A percentile compares a stretch with the other conserved stretches of the same genome.
phyloP scores from a whole-genome alignment of 2,113 vertebrate species.

The Epinephelus cyanopodus region DNA sequence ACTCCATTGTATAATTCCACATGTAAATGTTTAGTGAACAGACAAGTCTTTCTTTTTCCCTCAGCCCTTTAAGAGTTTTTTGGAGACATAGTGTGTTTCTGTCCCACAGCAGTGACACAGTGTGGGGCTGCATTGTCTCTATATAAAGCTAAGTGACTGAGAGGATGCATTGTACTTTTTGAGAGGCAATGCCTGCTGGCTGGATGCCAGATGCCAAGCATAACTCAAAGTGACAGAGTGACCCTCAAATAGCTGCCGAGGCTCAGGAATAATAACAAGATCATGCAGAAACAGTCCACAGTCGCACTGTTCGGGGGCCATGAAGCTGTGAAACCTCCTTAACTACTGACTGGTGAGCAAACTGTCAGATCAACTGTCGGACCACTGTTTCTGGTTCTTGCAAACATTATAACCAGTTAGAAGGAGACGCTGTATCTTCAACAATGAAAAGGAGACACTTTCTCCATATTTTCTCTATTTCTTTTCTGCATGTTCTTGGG shows the following conservation, averaged over 20 bases:
- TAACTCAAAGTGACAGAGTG: slow-evolving; percentile 78
- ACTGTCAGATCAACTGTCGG: slow-evolving; percentile 4
- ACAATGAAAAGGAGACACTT: background rate
- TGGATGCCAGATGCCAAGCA: slow-evolving; percentile 68
- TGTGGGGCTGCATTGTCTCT: slow-evolving; percentile 40
- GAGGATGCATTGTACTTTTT: slow-evolving; percentile 64
- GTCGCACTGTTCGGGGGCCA: slow-evolving; percentile 1
- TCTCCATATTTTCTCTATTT: background rate
- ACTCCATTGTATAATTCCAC: background rate
- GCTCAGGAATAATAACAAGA: slow-evolving; percentile 69
- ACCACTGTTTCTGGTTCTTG: background rate
- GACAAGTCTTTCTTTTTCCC: background rate
- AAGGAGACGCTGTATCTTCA: background rate
- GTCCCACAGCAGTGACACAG: slow-evolving; percentile 1
- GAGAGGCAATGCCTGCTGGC: slow-evolving; percentile 63
- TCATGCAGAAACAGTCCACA: slow-evolving; percentile 52
- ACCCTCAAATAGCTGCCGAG: slow-evolving; percentile 71
- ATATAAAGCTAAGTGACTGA: slow-evolving; percentile 54
- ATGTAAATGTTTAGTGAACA: background rate
- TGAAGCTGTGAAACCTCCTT: slow-evolving; percentile 43
- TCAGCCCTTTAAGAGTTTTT: background rate
- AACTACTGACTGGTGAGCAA: slow-evolving; percentile 34
- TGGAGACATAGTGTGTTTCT: slow-evolving; percentile 17
- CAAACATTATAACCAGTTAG: background rate
- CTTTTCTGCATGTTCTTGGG: background rate